Base-by-base conservation (phyloP, 2,797 vertebrate species). In the Enteromius thamalakanensis region DNA sequence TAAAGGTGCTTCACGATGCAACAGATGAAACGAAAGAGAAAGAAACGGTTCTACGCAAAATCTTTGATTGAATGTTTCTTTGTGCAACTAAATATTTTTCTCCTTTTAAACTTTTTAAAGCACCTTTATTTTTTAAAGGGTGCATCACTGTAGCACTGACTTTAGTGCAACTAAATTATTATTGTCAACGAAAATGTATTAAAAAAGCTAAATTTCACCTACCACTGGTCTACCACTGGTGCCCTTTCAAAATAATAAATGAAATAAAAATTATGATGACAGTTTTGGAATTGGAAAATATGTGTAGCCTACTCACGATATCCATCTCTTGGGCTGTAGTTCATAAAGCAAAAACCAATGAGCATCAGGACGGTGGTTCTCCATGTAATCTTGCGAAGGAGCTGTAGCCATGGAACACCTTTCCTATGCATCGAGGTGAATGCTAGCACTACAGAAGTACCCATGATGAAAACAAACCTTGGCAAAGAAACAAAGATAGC, bases 401-500 rank as follows among this genome's bases (percentile, higher is more conserved):
- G 88, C 89, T 96, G 92, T 69, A 90, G 69, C 7, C 89, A 81
- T 64, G 68, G 75, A 2, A 93, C 82, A 72, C 94, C 90, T 88
- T 75, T 94, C 81, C 64, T 93, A 86, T 90, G 87, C 93, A 94
- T 92, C 42, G 93, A 91, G 11, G 72, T 91, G 87, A 96, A 93
- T 72, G 92, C 90, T 85, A 96, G 80, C 80, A 92, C 89, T 79
- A 93, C 92, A 0, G 94, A 95, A 12, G 93, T 93, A 76, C 95
- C 95, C 1, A 92, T 93, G 70, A 95, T 92, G 55, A 95, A 96
- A 89, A 96, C 92, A 91, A 95, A 95, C 92, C 91, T 93, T 68
- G 4, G 15, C 9, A 87, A 80, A 76, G 64, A 21, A 82, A 80
- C n/a, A 75, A 10, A 87, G 40, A 77, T n/a, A 60, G 77, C 80